Conservation (phyloP, 2,797 vertebrate species). For the Australoheros facetus region DNA sequence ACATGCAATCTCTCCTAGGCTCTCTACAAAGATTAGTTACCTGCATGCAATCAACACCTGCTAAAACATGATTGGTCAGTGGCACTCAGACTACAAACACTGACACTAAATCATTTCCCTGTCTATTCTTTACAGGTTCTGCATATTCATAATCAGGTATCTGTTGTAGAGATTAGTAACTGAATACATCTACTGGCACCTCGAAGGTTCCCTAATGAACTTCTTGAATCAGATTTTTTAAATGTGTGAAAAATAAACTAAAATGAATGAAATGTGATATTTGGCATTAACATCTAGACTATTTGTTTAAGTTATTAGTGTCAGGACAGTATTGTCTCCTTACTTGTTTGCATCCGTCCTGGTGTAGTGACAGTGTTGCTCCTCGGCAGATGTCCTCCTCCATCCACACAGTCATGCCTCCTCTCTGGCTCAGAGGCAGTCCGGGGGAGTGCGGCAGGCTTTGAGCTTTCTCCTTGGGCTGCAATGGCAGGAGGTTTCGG, state of each 20-base stretch:
- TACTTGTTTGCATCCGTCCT: conserved; percentile 28
- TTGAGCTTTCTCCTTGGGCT: conserved; percentile 25
- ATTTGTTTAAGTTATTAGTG: background rate
- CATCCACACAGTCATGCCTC: conserved; percentile 22
- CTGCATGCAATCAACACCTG: background rate
- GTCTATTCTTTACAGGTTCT: background rate
- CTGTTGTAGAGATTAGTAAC: background rate
- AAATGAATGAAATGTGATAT: background rate
- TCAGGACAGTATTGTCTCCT: background rate
- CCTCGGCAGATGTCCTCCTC: conserved; percentile 19
- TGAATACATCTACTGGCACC: background rate
- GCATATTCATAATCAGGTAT: background rate
- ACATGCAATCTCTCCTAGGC: background rate
- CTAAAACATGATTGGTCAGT: background rate
- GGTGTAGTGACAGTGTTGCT: conserved; percentile 18
- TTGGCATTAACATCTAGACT: background rate
- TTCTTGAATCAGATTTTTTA: no score
- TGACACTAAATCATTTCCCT: background rate
- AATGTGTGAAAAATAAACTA: background rate
- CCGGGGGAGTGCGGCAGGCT: conserved; percentile 20
- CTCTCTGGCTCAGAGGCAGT: conserved; percentile 34
- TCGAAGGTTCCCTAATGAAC: background rate
- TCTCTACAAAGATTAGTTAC: background rate
- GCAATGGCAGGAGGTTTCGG: conserved; percentile 57
- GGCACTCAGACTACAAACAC: rapidly evolving